Evolutionary conservation across 2,888 invertebrate species (phyloP), one percentile per base, ranked within the genome.

Genomic region (Laothoe populi): DNA sequence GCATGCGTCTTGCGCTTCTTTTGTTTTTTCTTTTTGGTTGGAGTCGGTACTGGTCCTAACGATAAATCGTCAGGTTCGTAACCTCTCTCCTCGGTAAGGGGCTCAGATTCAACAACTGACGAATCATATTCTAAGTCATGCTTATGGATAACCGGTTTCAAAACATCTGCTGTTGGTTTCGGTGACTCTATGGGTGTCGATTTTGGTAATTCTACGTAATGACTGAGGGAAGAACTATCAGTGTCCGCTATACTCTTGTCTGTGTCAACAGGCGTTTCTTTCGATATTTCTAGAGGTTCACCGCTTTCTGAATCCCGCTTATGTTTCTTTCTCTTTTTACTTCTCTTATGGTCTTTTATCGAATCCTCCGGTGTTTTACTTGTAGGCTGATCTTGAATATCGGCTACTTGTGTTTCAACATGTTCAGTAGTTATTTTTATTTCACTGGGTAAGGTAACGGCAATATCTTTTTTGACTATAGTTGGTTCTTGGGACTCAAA

Each of bases 11-110:
- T 90, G 13, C 83, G 86, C 88, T 79, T 92, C 80, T 78, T 94
- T 66, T 84, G 93, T 79, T 84, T 95, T 91, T 83, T 95, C 93
- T 74, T 95, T 65, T 83, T 87, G 24, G 84, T 84, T 10, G 83
- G 75, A 42, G 75, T 71, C 40, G 68, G 60, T 8, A 77, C 66
- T 63, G 73, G 77, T 31, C 75, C 92, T 23, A 94, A 87, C 0
- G 95, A 94, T 66, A 95, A 90, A 68, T 95, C 94, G 74, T 96
- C 96, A 10, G 96, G 94, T 79, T 96, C 96, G 75, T 96, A 96
- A n/a, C 96, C 96, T 65, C 92, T 92, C 77, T 95, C 95, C 79
- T 93, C 93, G 53, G 91, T 86, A 42, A 83, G 76, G 44, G 83
- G 81, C 59, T 88, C 86, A 61, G 90, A 90, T 62, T 93, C 94